Base-by-base conservation (phyloP, 53 echinoderm and acorn worm genomes). In the Temnopleurus reevesii region DNA sequence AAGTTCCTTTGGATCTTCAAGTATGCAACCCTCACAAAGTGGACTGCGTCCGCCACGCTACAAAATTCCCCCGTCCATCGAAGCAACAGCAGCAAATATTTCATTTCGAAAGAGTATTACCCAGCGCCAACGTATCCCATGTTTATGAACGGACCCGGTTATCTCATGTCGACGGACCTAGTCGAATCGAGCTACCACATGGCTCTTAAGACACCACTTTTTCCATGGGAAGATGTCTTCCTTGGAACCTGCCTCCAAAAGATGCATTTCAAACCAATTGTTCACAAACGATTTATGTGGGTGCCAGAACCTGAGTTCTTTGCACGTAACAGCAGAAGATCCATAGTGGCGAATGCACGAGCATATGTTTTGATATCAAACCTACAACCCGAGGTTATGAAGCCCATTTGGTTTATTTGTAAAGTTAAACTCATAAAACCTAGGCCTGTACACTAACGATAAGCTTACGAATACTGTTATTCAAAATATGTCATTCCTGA, bases 181-280 rank as follows among this genome's bases (percentile, higher is more conserved):
- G 93, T 89, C 21, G 76, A 79, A 19, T 76, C 46, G 12, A 45
- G 89, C 36, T 93, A 93, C 57, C 59, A 59, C 25, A 60, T 21
- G 81, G 89, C 95, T 0, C 85, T 91, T 56, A 66, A 82, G 31
- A 89, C 91, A 18, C 89, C 84, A 12, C 87, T 95, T 12, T 91
- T 95, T 12, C 93, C 93, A 17, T 95, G 95, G 95, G 95, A 95
- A 45, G 95, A 95, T n/a, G 95, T 93, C 59, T 95, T 86, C 76
- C 55, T 95, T 0, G 95, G 95, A 4, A 95, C 92, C 4, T 89
- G 91, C 31, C 59, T 95, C 79, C 23, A 89, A 3, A 91, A 91
- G 59, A 47, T 95, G 36, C 54, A 65, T 17, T 79, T 95, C 18
- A 76, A 91, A 26, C 76, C 90, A 5, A 93, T 49, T 31, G 0